Percentiles rank a stretch among this genome's conserved stretches.
Conservation (phyloP, 2,888 invertebrate species). For the Hydraecia micacea region DNA sequence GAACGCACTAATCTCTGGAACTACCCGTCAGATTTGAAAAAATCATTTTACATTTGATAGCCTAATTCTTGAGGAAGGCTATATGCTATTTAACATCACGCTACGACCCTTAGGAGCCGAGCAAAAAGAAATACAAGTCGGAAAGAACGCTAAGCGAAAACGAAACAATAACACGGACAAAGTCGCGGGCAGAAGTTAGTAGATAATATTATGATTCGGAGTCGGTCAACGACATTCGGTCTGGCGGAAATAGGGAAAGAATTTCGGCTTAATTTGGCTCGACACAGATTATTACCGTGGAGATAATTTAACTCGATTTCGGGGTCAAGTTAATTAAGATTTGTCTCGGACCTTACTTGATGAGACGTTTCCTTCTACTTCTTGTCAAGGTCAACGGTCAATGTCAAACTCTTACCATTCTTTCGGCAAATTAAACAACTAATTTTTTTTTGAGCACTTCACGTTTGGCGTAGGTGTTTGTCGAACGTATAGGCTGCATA, state of each 20-base stretch:
- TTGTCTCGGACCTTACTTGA: slow-evolving; percentile 37
- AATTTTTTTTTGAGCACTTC: too few species aligned
- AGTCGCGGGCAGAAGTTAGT: background rate
- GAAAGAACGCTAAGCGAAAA: background rate
- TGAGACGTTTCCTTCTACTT: slow-evolving; percentile 50
- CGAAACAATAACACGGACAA: background rate
- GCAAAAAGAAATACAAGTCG: background rate
- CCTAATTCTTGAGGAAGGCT: background rate
- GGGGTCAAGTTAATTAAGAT: slow-evolving; percentile 42
- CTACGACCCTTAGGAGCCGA: background rate
- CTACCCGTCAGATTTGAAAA: background rate
- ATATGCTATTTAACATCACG: background rate
- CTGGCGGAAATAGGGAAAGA: slow-evolving; percentile 10
- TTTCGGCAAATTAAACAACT: slow-evolving; percentile 14
- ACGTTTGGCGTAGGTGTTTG: background rate
- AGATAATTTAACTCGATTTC: slow-evolving; percentile 38
- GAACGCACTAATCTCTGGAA: background rate
- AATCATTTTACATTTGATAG: background rate
- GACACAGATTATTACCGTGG: slow-evolving; percentile 25
- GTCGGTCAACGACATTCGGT: background rate
- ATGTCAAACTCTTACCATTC: slow-evolving; percentile 11
- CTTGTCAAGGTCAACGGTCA: slow-evolving; percentile 46
- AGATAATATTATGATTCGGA: slow-evolving; percentile 13
- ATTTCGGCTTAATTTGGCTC: background rate
- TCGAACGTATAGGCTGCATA: background rate